Conservation (phyloP, 2,888 invertebrate species). For the Anagyrus pseudococci region DNA sequence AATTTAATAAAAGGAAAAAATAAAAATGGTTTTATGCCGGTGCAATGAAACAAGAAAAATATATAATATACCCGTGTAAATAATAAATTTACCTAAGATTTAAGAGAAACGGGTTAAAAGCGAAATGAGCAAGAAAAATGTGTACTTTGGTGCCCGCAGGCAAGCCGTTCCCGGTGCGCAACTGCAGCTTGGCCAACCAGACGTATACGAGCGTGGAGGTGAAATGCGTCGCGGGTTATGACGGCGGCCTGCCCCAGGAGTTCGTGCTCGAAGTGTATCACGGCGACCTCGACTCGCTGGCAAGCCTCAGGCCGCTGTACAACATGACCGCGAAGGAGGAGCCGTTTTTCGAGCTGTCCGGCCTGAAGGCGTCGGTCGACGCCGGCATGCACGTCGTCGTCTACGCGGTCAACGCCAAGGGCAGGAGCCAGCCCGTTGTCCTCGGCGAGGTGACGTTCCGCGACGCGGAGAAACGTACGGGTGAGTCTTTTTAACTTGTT, state of each 20-base stretch:
- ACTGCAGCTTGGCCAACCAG: slow-evolving; percentile 85
- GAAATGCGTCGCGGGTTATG: slow-evolving; percentile 83
- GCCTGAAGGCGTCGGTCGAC: slow-evolving; percentile 74
- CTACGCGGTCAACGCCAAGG: slow-evolving; percentile 83
- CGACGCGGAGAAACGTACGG: slow-evolving; percentile 80
- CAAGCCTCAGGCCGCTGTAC: slow-evolving; percentile 58
- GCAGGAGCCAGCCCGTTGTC: slow-evolving; percentile 74
- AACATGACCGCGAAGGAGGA: slow-evolving; percentile 72
- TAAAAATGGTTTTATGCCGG: too few relatives aligned
- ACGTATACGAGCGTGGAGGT: slow-evolving; percentile 84
- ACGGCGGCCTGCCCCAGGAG: slow-evolving; percentile 87
- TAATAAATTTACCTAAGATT: too few relatives aligned
- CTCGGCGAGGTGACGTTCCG: slow-evolving; percentile 80
- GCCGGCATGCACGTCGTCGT: slow-evolving; percentile 80
- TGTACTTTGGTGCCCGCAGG: slow-evolving; percentile 65
- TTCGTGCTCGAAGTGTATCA: slow-evolving; percentile 82
- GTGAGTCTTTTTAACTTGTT: slow-evolving; percentile 58
- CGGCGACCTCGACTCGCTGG: slow-evolving; percentile 56
- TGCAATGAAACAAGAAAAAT: too few relatives aligned
- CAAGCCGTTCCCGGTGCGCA: slow-evolving; percentile 83
- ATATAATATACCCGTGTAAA: too few relatives aligned
- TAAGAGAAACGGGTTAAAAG: too few relatives aligned
- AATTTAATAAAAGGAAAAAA: too few relatives aligned
- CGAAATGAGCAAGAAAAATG: background rate
- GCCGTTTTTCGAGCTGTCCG: slow-evolving; percentile 78